A percentile compares a stretch with the other conserved stretches of the same genome.
These are phyloP conservation scores for Lycopodina hypogea DNA, from an alignment of 37 sponge, comb jelly and placozoan genomes.

Conservation along the genomic window DNA sequence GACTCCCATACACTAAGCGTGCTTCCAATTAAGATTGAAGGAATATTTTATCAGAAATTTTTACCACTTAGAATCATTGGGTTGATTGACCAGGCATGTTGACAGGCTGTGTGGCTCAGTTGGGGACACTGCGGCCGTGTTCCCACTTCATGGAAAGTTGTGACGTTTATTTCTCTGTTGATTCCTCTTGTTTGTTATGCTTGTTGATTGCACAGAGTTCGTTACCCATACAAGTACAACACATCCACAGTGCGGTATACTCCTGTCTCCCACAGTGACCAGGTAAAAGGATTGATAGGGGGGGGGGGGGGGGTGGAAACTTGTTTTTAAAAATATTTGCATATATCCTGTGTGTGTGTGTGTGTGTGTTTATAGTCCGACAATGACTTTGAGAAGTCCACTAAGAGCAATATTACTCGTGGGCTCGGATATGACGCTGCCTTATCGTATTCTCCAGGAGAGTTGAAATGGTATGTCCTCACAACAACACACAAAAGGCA, in stretches of 20 bases:
- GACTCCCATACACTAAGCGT: too few species aligned
- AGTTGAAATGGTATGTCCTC: conserved; percentile 6
- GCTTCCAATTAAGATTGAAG: too few species aligned
- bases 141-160: too few species aligned
- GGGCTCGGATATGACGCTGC: conserved; percentile 46
- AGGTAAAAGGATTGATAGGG: neutral
- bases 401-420: neutral
- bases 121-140: too few species aligned
- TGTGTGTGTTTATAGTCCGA: conserved; percentile 24
- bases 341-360: neutral
- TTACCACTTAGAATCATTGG: too few species aligned
- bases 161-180: too few species aligned
- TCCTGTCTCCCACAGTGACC: conserved; percentile 12
- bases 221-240: neutral
- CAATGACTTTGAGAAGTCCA: conserved; percentile 18
- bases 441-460: conserved; percentile 4
- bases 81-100: too few species aligned
- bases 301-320: neutral
- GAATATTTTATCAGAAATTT: too few species aligned
- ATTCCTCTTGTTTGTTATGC: neutral
- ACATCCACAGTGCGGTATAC: conserved; percentile 29
- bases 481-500: neutral
- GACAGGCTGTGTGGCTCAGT: too few species aligned
- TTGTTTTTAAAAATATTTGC: conserved; percentile 9
- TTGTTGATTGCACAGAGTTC: neutral